A percentile compares a stretch with the other conserved stretches of the same genome.
phyloP scores from a whole-genome alignment of 2,113 vertebrate species.

The Gavialis gangeticus region DNA sequence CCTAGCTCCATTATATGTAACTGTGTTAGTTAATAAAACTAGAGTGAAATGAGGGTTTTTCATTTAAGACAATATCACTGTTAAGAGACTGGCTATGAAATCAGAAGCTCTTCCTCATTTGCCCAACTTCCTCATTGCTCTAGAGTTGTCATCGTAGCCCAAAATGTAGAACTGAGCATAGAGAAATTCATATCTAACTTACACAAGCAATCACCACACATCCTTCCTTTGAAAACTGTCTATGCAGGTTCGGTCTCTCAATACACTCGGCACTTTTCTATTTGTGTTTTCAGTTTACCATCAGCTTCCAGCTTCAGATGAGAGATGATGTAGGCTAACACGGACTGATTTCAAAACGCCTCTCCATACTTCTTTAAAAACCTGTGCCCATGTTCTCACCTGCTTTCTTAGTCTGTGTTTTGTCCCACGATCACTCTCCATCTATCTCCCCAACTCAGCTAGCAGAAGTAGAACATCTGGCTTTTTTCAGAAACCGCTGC shows the following conservation, averaged over 20 bases:
- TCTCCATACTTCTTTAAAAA: not conserved
- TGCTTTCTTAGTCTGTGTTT: not conserved
- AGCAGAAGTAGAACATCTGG: not conserved
- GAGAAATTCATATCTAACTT: not conserved
- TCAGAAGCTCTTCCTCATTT: not conserved
- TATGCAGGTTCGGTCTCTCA: no score
- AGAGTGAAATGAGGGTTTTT: not conserved
- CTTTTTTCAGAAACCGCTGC: not conserved
- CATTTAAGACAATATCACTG: not conserved
- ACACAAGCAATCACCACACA: not conserved
- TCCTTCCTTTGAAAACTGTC: not conserved
- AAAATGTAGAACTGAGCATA: not conserved
- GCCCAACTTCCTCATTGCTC: not conserved
- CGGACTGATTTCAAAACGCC: not conserved
- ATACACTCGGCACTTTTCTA: not conserved
- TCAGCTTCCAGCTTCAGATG: not conserved
- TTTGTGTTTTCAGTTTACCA: not conserved
- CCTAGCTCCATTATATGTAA: not conserved
- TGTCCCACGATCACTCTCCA: not conserved
- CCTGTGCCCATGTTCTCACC: not conserved
- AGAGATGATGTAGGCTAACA: not conserved
- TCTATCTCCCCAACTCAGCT: not conserved
- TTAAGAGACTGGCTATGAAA: not conserved
- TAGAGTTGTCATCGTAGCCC: not conserved
- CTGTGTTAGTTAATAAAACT: not conserved